Conservation (phyloP, 2,113 vertebrate genomes). For the Bostrychus sinensis region DNA sequence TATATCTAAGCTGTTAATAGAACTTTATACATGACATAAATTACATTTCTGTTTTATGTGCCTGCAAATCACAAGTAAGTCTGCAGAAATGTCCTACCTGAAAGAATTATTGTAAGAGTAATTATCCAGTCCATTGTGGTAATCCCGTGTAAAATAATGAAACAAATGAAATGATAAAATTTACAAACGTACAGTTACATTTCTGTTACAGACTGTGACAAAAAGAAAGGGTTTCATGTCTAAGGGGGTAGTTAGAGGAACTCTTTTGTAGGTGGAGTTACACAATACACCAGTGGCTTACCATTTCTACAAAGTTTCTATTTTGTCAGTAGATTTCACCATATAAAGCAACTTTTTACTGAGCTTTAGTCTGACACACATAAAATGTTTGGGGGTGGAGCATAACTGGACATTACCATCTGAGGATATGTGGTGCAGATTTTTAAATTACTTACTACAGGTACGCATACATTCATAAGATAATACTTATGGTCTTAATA, state of each 20-base stretch:
- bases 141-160: conserved; percentile 4
- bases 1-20: too few relatives aligned
- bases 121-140: conserved; percentile 52
- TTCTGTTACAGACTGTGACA: not conserved
- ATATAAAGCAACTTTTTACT: not conserved
- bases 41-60: not conserved
- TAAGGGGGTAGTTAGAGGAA: conserved; percentile 22
- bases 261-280: conserved; percentile 26
- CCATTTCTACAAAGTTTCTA: not conserved
- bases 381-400: too few relatives aligned
- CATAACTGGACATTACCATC: not conserved
- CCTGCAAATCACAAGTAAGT: not conserved
- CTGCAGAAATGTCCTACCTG: conserved; percentile 56
- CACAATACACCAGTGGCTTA: not conserved
- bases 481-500: too few relatives aligned
- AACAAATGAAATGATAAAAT: not conserved
- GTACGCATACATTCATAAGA: too few relatives aligned
- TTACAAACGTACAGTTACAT: not conserved
- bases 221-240: not conserved
- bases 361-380: not conserved
- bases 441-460: too few relatives aligned
- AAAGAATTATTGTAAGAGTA: conserved; percentile 20
- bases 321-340: not conserved
- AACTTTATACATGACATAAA: too few relatives aligned
- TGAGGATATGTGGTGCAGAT: too few relatives aligned